Conservation (phyloP, 1,140 invertebrate genomes). For the Trinorchestia longiramus region DNA sequence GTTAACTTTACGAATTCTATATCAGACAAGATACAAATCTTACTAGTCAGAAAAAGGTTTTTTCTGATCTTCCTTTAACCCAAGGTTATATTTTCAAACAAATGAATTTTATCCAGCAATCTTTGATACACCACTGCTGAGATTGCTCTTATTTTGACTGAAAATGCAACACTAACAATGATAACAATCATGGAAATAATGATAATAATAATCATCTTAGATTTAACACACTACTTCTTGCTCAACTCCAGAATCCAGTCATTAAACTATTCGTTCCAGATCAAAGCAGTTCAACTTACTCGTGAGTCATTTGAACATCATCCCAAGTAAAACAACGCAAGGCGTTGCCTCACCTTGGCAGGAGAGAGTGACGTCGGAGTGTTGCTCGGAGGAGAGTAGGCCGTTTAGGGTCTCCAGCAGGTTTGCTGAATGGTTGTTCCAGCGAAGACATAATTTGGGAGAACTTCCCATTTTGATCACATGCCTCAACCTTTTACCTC, state of each 20-base stretch:
- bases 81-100: not conserved
- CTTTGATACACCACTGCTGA: no score
- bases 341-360: slow-evolving; percentile 62
- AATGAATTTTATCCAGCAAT: not conserved
- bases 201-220: no score
- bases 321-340: not conserved
- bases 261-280: not conserved
- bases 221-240: not conserved
- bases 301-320: not conserved
- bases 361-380: slow-evolving; percentile 65
- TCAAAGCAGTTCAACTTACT: not conserved
- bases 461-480: slow-evolving; percentile 66
- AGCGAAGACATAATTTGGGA: slow-evolving; percentile 71
- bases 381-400: slow-evolving; percentile 67
- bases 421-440: slow-evolving; percentile 71
- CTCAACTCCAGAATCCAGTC: not conserved
- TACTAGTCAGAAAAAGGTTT: not conserved
- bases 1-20: no score
- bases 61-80: not conserved
- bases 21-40: no score
- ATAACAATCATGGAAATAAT: no score
- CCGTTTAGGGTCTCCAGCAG: slow-evolving; percentile 69
- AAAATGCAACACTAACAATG: no score
- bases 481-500: slow-evolving; percentile 51
- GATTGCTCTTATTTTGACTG: no score